Evolutionary conservation across 2,113 vertebrate species (phyloP).

Genomic region (Sakesphorus luctuosus): DNA sequence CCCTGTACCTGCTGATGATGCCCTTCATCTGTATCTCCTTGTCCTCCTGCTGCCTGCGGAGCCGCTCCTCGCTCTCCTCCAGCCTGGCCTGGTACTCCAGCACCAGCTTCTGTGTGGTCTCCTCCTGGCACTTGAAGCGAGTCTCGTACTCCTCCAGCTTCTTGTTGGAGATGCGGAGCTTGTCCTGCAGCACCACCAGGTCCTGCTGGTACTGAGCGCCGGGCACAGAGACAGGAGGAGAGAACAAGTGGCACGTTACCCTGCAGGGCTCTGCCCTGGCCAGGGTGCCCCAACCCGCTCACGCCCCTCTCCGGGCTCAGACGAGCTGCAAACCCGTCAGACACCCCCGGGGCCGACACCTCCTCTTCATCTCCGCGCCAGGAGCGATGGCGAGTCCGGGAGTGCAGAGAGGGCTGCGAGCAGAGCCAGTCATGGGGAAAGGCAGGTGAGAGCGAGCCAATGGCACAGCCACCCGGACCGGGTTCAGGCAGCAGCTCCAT

Average conservation of each 20-base stretch:
- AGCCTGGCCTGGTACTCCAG: constrained; percentile 96
- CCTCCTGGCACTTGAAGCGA: constrained; percentile 94
- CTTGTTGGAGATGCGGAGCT: constrained; percentile 91
- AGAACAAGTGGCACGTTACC: neutral
- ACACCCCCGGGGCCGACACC: constrained; percentile 24
- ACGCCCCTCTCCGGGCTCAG: neutral
- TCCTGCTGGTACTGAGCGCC: constrained; percentile 89
- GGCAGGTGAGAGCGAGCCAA: neutral
- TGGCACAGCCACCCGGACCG: neutral
- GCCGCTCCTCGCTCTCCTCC: constrained; percentile 94
- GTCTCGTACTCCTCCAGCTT: constrained; percentile 96
- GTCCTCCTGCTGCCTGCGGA: constrained; percentile 96
- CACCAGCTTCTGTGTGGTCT: constrained; percentile 93
- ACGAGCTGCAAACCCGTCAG: constrained; percentile 41
- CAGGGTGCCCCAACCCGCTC: neutral
- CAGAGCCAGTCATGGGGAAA: constrained; percentile 35
- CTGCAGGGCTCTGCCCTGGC: neutral
- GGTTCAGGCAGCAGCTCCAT: no score
- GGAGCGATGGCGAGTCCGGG: constrained; percentile 31
- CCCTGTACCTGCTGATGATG: constrained; percentile 93
- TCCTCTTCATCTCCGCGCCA: neutral
- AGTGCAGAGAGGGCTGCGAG: constrained; percentile 58
- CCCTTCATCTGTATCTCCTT: constrained; percentile 99
- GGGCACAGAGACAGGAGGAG: constrained; percentile 57
- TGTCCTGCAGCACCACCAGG: constrained; percentile 92